Percentiles rank a stretch among this genome's conserved stretches.
Evolutionary conservation across 1,140 invertebrate species (phyloP).

Genomic region (Drosophila arawakana): DNA sequence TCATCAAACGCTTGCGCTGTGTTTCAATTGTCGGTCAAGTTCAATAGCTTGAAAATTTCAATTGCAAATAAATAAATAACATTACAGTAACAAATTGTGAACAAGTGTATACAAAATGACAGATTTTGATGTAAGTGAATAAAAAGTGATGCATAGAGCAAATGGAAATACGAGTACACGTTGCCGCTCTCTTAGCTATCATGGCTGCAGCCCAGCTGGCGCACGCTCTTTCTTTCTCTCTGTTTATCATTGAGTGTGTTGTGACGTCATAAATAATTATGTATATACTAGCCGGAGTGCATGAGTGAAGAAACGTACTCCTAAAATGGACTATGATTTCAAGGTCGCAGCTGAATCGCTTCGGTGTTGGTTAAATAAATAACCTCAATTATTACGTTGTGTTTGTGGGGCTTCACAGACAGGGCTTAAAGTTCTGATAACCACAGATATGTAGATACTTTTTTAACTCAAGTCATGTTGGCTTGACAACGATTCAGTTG

Average conservation of each 20-base stretch:
- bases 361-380: conserved; percentile 14
- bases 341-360: conserved; percentile 33
- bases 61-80: conserved; percentile 50
- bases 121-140: conserved; percentile 69
- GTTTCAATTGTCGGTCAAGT: conserved; percentile 39
- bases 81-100: not conserved
- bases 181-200: not conserved
- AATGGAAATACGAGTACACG: not conserved
- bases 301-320: conserved; percentile 9
- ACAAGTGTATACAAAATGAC: conserved; percentile 57
- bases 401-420: conserved; percentile 23
- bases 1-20: conserved; percentile 40
- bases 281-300: not conserved
- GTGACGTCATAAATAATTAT: conserved; percentile 67
- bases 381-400: conserved; percentile 29
- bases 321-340: conserved; percentile 24
- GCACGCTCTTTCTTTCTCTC: conserved; percentile 20
- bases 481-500: not conserved
- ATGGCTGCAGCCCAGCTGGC: not conserved
- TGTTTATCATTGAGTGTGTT: conserved; percentile 49
- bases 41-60: conserved; percentile 51
- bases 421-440: conserved; percentile 6
- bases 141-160: not conserved
- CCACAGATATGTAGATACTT: conserved; percentile 3
- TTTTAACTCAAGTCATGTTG: not conserved